Evolutionary conservation across 2,888 invertebrate genomes (phyloP), one percentile per base, ranked within the genome.

Genomic region (Apamea sordens): DNA sequence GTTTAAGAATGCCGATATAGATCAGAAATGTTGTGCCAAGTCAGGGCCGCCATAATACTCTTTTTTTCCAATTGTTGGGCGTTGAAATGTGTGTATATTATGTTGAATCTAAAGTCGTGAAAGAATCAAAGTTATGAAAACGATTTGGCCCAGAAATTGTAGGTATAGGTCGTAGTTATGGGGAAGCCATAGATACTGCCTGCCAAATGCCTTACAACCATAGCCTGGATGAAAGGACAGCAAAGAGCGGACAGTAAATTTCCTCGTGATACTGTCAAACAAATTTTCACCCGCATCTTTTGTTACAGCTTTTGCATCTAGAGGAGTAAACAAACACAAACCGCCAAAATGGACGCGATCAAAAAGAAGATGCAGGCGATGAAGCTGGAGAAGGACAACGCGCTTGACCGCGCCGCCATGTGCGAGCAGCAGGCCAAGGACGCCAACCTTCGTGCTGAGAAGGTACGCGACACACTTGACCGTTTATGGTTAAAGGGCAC

Each of bases 291-390:
- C 5, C 28, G 11, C 10, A 21, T 28, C n/a, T 76, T 74, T 85
- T 82, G 65, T 76, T 91, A 41, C 93, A 95, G 96, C 90, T 94
- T 93, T 95, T 94, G 85, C 93, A 94, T 90, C 93, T 93, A 95
- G 93, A 93, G 93, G 92, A 94, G 93, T 93, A 92, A 91, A 93
- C 90, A 90, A 88, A 93, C 92, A 93, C 96, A 97, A 97, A 96
- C 97, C 97, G 96, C 97, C 98, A 98, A 96, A 97, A 99, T 99
- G 99, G 99, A 99, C 98, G 99, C 99, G 98, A 99, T 99, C 98
- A 99, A 99, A 98, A 99, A 99, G 99, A 99, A 99, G 98, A 99
- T 99, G 99, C 99, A 99, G 98, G 99, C 99, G 98, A 99, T 99
- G 99, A 99, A 99, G 99, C 98, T 99, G 98, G 99, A 99, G 98